phyloP scores from a whole-genome alignment of 2,888 invertebrate species.

The Lasiommata megera region DNA sequence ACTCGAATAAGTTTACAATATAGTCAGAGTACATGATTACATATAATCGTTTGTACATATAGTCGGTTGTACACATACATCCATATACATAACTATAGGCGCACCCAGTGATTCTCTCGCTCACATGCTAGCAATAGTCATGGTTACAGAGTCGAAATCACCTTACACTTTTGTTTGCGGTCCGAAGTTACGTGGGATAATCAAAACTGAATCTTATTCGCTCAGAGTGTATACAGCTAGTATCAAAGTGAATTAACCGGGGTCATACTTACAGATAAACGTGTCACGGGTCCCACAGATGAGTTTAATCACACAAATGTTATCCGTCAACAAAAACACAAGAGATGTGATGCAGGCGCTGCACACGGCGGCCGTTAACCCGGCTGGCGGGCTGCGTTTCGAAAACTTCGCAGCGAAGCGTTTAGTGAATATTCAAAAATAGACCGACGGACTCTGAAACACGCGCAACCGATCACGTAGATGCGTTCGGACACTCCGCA shows the following conservation, averaged over 20 bases:
- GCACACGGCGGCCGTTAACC: slow-evolving; percentile 78
- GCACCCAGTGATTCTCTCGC: slow-evolving; percentile 38
- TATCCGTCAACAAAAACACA: slow-evolving; percentile 79
- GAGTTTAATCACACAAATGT: slow-evolving; percentile 70
- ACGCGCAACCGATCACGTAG: slow-evolving; percentile 55
- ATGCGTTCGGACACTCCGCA: slow-evolving; percentile 50
- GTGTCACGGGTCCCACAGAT: slow-evolving; percentile 59
- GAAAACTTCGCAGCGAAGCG: slow-evolving; percentile 76
- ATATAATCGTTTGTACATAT: slow-evolving; percentile 41
- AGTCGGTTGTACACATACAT: slow-evolving; percentile 14
- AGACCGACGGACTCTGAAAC: slow-evolving; percentile 66
- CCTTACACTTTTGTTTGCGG: slow-evolving; percentile 35
- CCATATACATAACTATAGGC: slow-evolving; percentile 28
- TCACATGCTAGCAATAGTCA: slow-evolving; percentile 42
- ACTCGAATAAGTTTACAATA: slow-evolving; percentile 30
- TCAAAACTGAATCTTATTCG: slow-evolving; percentile 43
- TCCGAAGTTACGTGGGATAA: slow-evolving; percentile 40
- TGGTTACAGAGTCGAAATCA: slow-evolving; percentile 41
- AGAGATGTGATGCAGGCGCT: slow-evolving; percentile 70
- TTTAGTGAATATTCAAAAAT: slow-evolving; percentile 80
- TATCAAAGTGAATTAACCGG: slow-evolving; percentile 67
- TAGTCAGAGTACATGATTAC: slow-evolving; percentile 30
- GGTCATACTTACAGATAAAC: slow-evolving; percentile 80
- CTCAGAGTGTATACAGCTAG: slow-evolving; percentile 48
- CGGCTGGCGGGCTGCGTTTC: slow-evolving; percentile 74